Evolutionary conservation across 2,888 invertebrate genomes (phyloP), one percentile per base, ranked within the genome.

Genomic region (Scelioninae gen. 2): DNA sequence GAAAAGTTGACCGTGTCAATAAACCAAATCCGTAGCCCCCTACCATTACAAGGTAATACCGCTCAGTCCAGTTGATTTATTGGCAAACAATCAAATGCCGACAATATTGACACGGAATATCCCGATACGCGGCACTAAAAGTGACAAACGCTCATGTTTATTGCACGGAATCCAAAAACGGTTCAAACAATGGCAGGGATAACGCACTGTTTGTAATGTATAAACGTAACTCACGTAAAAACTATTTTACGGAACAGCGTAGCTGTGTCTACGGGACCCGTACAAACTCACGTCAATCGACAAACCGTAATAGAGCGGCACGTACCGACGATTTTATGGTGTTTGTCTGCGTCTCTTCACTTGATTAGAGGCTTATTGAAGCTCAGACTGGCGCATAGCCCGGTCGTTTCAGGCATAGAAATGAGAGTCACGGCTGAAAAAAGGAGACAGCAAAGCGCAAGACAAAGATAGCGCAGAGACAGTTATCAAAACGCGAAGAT

Each of bases 291-390:
- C 31, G 18, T 35, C 35, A 48, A 19, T 55, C 48, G 69, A 43
- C 39, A 33, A 52, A 35, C 16, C 52, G 31, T 48, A 45, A 19
- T 18, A 39, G 45, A 63, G 61, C 22, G 43, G 48, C 61, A 73
- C 73, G 61, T 63, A 46, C 31, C n/a, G 37, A 48, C 37, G 31
- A 73, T 73, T 53, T 45, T 63, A 69, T 57, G 55, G 61, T 60
- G 69, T 74, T 74, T 67, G 74, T 70, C 61, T 65, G 33, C 35
- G 45, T 65, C 61, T 65, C 50, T 55, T 70, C 46, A 69, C 43
- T 74, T 73, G 73, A 73, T 69, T 69, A 73, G 64, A 63, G 64
- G 31, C 64, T 73, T 63, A 73, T 69, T 64, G 58, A 73, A 73
- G 67, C 19, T 41, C 16, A 18, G 48, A 18, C 46, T 68, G 68